phyloP scores from a whole-genome alignment of 2,113 vertebrate species.

The Mesoclemmys tuberculata region DNA sequence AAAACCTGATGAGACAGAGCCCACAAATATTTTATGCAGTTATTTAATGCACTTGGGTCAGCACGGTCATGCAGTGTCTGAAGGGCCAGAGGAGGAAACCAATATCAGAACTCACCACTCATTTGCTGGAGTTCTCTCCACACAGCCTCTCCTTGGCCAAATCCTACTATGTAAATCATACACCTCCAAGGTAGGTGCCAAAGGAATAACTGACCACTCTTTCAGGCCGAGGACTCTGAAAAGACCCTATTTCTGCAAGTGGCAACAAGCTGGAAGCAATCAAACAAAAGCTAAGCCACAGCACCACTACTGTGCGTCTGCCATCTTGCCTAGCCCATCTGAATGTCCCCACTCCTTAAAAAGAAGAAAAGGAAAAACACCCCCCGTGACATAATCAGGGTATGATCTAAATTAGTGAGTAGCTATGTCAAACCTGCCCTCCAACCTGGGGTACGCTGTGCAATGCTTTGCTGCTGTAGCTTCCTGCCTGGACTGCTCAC shows the following conservation, averaged over 20 bases:
- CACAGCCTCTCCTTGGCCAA: background rate
- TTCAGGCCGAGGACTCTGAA: background rate
- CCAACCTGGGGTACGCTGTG: background rate
- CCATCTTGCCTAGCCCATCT: background rate
- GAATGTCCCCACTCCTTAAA: background rate
- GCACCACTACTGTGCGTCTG: background rate
- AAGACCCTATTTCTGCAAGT: background rate
- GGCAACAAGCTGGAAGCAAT: accelerated
- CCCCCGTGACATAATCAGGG: background rate
- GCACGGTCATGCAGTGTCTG: background rate
- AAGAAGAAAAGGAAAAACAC: background rate
- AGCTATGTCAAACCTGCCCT: background rate
- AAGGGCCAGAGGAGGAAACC: background rate
- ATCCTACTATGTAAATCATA: background rate
- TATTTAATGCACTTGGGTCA: conserved; percentile 18
- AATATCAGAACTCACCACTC: background rate
- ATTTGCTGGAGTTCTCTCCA: background rate
- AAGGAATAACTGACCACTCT: background rate
- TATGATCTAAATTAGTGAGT: background rate
- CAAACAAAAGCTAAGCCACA: background rate
- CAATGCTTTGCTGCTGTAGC: background rate
- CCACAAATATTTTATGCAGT: conserved; percentile 8
- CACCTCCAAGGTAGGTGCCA: background rate
- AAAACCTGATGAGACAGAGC: background rate
- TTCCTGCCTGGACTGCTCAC: background rate